Percentiles rank a stretch among this genome's conserved stretches.
Conservation (phyloP, 1,140 invertebrate species). For the Drosophila aff. region DNA sequence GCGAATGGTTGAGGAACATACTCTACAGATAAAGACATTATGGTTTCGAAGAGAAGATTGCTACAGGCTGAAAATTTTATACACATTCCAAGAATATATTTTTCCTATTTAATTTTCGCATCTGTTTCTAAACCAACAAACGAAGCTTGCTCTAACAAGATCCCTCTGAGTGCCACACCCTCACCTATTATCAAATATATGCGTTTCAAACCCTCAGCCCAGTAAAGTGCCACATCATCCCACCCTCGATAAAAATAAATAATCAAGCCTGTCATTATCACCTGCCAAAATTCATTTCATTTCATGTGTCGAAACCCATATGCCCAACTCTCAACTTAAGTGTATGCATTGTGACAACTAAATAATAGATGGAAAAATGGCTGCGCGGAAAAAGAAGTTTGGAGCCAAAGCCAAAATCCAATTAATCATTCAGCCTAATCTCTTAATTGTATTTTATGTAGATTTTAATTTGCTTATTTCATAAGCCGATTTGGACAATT, state of each 20-base stretch:
- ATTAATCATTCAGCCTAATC: slow-evolving; percentile 78
- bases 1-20: background rate
- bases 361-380: slow-evolving; percentile 37
- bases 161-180: slow-evolving; percentile 14
- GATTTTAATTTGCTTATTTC: slow-evolving; percentile 79
- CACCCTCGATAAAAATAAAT: slow-evolving; percentile 29
- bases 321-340: slow-evolving; percentile 8
- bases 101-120: slow-evolving; percentile 11
- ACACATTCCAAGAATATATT: background rate
- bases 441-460: slow-evolving; percentile 79
- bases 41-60: background rate
- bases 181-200: background rate
- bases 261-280: slow-evolving; percentile 53
- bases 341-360: slow-evolving; percentile 53
- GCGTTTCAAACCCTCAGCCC: background rate
- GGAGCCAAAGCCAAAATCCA: slow-evolving; percentile 56
- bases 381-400: slow-evolving; percentile 18
- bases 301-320: slow-evolving; percentile 25
- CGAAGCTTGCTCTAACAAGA: background rate
- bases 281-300: slow-evolving; percentile 33
- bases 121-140: slow-evolving; percentile 12
- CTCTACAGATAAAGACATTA: slow-evolving; percentile 6
- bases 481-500: slow-evolving; percentile 79
- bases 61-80: too few species aligned
- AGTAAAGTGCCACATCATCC: slow-evolving; percentile 31